Conservation (phyloP, 2,888 invertebrate genomes). For the Dryobota labecula region DNA sequence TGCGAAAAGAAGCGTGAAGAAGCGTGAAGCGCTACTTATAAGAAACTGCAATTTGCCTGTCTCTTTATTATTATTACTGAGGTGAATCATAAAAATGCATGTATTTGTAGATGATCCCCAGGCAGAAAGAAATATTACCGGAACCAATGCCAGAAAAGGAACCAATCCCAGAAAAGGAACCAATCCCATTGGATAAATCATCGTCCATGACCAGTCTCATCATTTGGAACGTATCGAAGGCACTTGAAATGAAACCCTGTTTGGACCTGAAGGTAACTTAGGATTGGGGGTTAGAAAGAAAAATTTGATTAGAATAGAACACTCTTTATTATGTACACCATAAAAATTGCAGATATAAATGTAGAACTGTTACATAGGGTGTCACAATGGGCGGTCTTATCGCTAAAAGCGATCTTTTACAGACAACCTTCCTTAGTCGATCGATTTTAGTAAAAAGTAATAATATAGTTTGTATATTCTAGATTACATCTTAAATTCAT, state of each 20-base stretch:
- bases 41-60: background rate
- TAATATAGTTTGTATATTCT: background rate
- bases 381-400: too few relatives aligned
- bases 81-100: background rate
- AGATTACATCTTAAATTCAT: background rate
- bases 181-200: constrained; percentile 24
- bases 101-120: constrained; percentile 27
- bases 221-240: constrained; percentile 84
- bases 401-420: too few relatives aligned
- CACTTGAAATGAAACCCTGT: constrained; percentile 76
- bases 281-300: background rate
- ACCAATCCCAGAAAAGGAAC: background rate
- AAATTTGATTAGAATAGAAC: too few relatives aligned
- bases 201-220: constrained; percentile 80
- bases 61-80: background rate
- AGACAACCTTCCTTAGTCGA: too few relatives aligned
- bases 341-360: too few relatives aligned
- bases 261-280: constrained; percentile 79
- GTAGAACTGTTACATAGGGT: too few relatives aligned
- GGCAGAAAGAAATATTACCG: background rate
- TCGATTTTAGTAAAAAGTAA: background rate
- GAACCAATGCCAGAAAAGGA: background rate
- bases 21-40: background rate
- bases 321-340: too few relatives aligned
- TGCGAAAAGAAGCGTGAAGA: background rate